phyloP scores from a whole-genome alignment of 2,797 vertebrate genomes.

The Pantherophis vulpinus region DNA sequence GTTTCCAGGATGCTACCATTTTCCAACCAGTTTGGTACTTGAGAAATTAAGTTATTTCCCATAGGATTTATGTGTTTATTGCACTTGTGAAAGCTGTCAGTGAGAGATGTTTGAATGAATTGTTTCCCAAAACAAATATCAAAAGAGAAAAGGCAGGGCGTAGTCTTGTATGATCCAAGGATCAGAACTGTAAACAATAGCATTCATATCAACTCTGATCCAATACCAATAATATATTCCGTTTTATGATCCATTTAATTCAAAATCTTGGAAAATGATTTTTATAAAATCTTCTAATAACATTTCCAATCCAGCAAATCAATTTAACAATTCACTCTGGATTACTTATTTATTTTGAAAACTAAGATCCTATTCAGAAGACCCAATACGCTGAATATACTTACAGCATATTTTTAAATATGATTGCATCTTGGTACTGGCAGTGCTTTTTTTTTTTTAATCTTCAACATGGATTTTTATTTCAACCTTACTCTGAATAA shows the following conservation, averaged over 20 bases:
- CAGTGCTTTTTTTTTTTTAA: not conserved
- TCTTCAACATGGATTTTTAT: not conserved
- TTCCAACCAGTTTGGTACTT: not conserved
- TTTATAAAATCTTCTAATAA: not conserved
- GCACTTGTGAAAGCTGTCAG: not conserved
- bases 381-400: not conserved
- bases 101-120: not conserved
- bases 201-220: not conserved
- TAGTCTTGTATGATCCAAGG: not conserved
- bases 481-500: not conserved
- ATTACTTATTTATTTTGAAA: not conserved
- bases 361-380: not conserved
- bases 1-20: not conserved
- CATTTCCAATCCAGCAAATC: not conserved
- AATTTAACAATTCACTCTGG: not conserved
- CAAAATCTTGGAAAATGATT: not conserved
- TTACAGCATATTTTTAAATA: not conserved
- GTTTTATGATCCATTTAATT: not conserved
- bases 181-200: not conserved
- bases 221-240: not conserved
- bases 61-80: not conserved
- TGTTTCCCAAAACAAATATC: not conserved
- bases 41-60: not conserved
- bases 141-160: not conserved
- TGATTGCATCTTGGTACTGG: not conserved